Percentiles rank a stretch among this genome's conserved stretches.
Conservation (phyloP, 2,113 vertebrate species). For the Apteryx mantelli region DNA sequence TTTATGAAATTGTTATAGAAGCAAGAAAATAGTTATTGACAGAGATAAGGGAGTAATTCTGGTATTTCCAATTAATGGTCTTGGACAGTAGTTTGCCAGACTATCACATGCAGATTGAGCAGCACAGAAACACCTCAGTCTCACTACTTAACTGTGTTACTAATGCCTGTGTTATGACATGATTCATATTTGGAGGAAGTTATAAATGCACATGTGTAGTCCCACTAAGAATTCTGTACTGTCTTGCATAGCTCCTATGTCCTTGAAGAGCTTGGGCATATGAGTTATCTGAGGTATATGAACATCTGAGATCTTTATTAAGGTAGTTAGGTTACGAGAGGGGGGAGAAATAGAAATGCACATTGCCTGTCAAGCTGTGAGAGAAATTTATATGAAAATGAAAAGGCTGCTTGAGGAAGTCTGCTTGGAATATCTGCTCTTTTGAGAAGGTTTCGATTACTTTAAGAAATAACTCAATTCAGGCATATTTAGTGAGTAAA, state of each 20-base stretch:
- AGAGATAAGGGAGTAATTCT: slow-evolving; percentile 3
- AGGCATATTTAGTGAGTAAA: neutral
- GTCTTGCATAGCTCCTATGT: neutral
- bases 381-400: neutral
- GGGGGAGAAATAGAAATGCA: neutral
- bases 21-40: slow-evolving; percentile 26
- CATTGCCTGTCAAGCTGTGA: neutral
- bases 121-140: neutral
- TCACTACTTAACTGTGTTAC: neutral
- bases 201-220: neutral
- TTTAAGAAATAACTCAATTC: neutral
- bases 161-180: neutral
- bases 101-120: neutral
- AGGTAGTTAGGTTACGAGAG: neutral
- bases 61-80: neutral
- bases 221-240: neutral
- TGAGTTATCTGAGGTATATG: neutral
- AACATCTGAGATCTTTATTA: neutral
- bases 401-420: neutral
- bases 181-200: neutral
- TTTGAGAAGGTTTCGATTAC: neutral
- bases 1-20: slow-evolving; percentile 58
- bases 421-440: neutral
- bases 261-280: neutral
- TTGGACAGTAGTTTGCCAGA: neutral